Evolutionary conservation across 1,140 invertebrate species (phyloP).

Genomic region (Formica selysi): DNA sequence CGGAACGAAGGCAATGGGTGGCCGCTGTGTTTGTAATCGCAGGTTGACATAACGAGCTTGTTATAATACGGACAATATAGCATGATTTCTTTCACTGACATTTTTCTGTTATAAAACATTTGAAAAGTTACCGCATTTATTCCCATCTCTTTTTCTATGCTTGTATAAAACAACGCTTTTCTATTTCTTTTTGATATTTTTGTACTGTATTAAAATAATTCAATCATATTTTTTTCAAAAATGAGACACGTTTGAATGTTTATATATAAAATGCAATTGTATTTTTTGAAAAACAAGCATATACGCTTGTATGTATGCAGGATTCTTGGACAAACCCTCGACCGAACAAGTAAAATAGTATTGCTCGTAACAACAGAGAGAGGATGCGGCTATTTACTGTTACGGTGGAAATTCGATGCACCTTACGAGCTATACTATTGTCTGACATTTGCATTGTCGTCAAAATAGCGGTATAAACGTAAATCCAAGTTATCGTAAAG

Average conservation of each 20-base stretch:
- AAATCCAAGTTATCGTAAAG: constrained; percentile 15
- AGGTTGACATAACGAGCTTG: constrained; percentile 30
- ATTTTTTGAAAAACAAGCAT: constrained; percentile 18
- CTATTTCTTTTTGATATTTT: background rate
- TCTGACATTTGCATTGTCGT: constrained; percentile 34
- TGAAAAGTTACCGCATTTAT: background rate
- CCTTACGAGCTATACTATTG: constrained; percentile 42
- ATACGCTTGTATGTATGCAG: background rate
- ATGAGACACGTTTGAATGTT: background rate
- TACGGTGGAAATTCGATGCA: constrained; percentile 29
- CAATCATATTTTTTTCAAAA: background rate
- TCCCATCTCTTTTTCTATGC: background rate
- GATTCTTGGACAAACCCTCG: background rate
- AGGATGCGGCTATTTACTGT: constrained; percentile 51
- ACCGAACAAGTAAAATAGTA: background rate
- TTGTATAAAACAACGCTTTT: background rate
- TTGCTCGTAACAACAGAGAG: constrained; percentile 21
- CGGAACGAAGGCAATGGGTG: constrained; percentile 4
- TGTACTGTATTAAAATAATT: background rate
- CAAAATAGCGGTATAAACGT: constrained; percentile 33
- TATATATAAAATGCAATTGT: background rate
- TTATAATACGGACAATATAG: constrained; percentile 7
- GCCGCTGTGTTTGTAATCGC: background rate
- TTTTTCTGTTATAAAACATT: constrained; percentile 9
- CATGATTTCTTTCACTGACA: background rate